Conservation (phyloP, 1,140 invertebrate species). For the Heliothis virescens region DNA sequence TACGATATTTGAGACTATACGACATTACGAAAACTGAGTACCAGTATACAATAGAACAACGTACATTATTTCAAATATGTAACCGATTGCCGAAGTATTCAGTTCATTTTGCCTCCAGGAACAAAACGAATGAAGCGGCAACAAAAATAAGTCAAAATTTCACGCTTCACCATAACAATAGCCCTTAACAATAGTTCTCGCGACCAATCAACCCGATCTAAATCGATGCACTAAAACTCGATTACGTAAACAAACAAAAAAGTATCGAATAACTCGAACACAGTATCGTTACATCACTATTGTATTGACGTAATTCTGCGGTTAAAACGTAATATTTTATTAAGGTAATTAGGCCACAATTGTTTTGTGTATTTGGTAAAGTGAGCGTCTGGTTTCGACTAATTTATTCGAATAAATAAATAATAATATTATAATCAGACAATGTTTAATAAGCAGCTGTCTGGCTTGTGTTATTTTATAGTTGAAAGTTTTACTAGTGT, state of each 20-base stretch:
- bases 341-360: conserved; percentile 25
- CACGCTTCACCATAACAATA: neutral
- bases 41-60: too few relatives aligned
- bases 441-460: neutral
- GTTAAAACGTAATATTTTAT: conserved; percentile 28
- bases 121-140: neutral
- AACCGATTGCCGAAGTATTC: too few relatives aligned
- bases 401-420: neutral
- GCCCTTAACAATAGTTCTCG: neutral
- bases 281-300: conserved; percentile 27
- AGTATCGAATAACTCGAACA: conserved; percentile 24
- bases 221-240: conserved; percentile 23
- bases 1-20: too few relatives aligned
- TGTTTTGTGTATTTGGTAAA: conserved; percentile 19
- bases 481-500: too few relatives aligned
- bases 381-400: neutral
- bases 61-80: neutral
- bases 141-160: neutral
- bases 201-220: conserved; percentile 6
- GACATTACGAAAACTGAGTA: too few relatives aligned
- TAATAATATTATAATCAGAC: neutral
- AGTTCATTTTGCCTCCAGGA: too few relatives aligned
- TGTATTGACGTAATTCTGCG: conserved; percentile 12
- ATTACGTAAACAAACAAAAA: conserved; percentile 28
- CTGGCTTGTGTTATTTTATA: too few relatives aligned